Base-by-base conservation (phyloP, 1,140 invertebrate species). In the Camponotus vicinus region DNA sequence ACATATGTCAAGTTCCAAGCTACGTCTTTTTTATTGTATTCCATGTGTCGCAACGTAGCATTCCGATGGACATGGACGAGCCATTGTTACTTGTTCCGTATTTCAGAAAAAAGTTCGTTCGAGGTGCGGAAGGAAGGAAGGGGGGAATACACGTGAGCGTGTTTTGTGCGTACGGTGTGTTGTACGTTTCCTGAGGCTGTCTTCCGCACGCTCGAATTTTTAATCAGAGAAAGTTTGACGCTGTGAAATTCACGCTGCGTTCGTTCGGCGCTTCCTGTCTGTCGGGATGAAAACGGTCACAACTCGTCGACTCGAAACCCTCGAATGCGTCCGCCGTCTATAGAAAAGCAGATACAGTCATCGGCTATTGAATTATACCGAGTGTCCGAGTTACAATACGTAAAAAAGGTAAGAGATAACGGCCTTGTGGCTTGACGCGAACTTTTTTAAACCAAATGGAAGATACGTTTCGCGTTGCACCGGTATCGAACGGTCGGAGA, bases 391-490 rank as follows among this genome's bases (percentile, higher is more conserved):
- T 66, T 27, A 69, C 57, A 49, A 57, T 57, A 49, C 21, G 69
- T 73, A 76, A 86, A 85, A 85, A 52, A 85, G 45, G n/a, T 32
- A 11, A 21, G 21, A 80, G 85, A 69, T 89, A 77, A 73, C 75
- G 59, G 49, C 66, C 34, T 15, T 52, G 57, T 64, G 37, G 73
- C 18, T 52, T 55, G 86, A 61, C 13, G 63, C 32, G 6, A 55
- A 52, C 34, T 69, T 86, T 82, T 82, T 82, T 59, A 73, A 71
- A 59, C 55, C 57, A 13, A 57, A 32, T 64, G 57, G 5, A 40
- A 52, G 83, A 89, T 69, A 86, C 57, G 77, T 88, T 88, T 69
- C 57, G 18, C n/a, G 59, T 40, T 79, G 8, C 42, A 13, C 55
- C 45, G 11, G 21, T 52, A 40, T 63, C 13, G 64, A 70, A 21